Conservation (phyloP, 2,888 invertebrate species). For the Tryphoninae sp. region DNA sequence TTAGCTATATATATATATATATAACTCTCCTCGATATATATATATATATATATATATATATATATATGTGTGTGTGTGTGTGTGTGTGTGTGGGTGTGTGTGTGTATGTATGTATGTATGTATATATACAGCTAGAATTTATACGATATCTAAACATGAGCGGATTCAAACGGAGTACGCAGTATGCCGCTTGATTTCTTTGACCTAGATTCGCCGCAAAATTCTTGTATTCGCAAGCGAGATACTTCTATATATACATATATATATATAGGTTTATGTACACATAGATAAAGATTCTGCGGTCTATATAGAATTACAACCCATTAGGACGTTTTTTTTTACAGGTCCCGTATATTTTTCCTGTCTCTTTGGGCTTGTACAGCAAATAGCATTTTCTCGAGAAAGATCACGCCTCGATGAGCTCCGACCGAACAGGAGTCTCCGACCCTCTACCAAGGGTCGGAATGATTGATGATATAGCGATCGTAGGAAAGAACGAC, state of each 20-base stretch:
- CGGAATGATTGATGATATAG: slow-evolving; percentile 53
- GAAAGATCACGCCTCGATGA: slow-evolving; percentile 26
- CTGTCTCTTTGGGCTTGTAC: slow-evolving; percentile 46
- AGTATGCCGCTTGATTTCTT: too few species aligned
- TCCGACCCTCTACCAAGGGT: background rate
- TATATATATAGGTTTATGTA: background rate
- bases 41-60: too few species aligned
- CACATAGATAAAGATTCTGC: background rate
- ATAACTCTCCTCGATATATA: too few species aligned
- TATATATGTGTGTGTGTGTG: too few species aligned
- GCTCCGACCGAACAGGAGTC: slow-evolving; percentile 33
- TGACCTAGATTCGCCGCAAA: too few species aligned
- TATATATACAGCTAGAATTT: too few species aligned
- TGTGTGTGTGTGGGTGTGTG: too few species aligned
- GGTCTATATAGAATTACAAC: slow-evolving; percentile 27
- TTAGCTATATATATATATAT: background rate
- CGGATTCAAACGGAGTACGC: too few species aligned
- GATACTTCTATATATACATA: background rate
- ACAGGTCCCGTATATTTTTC: slow-evolving; percentile 17
- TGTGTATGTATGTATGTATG: background rate
- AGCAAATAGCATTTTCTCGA: slow-evolving; percentile 27
- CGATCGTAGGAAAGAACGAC: slow-evolving; percentile 28
- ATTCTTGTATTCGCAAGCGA: too few species aligned
- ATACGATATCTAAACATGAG: too few species aligned
- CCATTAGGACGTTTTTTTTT: slow-evolving; percentile 48